These are phyloP conservation scores for Exephanes ischioxanthus DNA, from an alignment of 2,888 invertebrate species.

Conservation along the genomic window DNA sequence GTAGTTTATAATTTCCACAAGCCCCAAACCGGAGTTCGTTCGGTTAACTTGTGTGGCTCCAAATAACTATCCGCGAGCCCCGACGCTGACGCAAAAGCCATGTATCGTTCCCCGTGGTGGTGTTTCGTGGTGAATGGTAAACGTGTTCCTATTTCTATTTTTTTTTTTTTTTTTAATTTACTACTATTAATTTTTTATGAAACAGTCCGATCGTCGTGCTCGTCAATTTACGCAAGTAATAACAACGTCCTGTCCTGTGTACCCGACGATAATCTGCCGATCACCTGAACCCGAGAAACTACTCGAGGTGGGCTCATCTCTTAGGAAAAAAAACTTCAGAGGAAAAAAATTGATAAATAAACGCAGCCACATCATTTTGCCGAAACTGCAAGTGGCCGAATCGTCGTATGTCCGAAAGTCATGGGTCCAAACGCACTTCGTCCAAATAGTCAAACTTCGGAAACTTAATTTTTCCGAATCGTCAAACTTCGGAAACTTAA, in stretches of 20 bases:
- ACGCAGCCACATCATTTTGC: no score
- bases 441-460: no score
- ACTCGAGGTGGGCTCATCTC: constrained; percentile 1
- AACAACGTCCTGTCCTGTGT: constrained; percentile 30
- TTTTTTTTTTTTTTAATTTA: background rate
- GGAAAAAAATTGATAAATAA: background rate
- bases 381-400: no score
- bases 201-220: constrained; percentile 25
- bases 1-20: background rate
- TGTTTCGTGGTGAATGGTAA: constrained; percentile 44
- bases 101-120: constrained; percentile 7
- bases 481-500: no score
- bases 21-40: background rate
- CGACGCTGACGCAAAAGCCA: background rate
- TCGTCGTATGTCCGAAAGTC: no score
- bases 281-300: background rate
- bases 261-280: background rate
- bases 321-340: no score
- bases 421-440: no score
- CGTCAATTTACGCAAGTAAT: constrained; percentile 20
- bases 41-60: background rate
- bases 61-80: background rate
- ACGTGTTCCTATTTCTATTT: constrained; percentile 9
- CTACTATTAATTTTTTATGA: background rate
- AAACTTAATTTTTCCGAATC: no score